Evolutionary conservation across 2,797 vertebrate species (phyloP).

Genomic region (Zalophus californianus): DNA sequence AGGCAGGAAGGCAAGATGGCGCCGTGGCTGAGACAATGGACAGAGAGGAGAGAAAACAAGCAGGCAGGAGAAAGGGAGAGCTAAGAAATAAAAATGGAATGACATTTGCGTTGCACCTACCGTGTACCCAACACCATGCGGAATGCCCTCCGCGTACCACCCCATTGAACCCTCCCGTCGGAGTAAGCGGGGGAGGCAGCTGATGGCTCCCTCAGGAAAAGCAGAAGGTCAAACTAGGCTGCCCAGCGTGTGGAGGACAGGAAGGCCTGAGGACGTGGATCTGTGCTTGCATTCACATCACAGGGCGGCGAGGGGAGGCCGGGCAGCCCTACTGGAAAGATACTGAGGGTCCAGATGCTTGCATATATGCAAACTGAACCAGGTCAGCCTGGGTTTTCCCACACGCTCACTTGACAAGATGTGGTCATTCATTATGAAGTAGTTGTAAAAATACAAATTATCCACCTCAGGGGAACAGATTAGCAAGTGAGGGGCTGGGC

Average conservation of each 20-base stretch:
- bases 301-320: not conserved
- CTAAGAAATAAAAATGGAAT: not conserved
- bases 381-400: not conserved
- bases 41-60: not conserved
- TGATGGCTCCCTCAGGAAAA: not conserved
- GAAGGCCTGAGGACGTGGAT: not conserved
- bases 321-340: not conserved
- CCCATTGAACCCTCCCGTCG: not conserved
- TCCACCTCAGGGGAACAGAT: conserved; percentile 16
- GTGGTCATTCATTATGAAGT: conserved; percentile 49
- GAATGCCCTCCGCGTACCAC: fast-evolving
- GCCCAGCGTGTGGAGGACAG: not conserved
- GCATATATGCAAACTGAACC: not conserved
- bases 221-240: not conserved
- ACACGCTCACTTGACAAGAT: conserved; percentile 47
- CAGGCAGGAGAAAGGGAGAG: not conserved
- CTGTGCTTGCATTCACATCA: fast-evolving
- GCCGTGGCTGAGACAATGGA: not conserved
- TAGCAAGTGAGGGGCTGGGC: not conserved
- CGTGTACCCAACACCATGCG: fast-evolving
- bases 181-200: not conserved
- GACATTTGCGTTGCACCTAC: no score
- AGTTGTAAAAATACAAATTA: conserved; percentile 59
- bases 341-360: not conserved
- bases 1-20: not conserved